Conservation (phyloP, 2,888 invertebrate genomes). For the Leptinotarsa rubiginosa region DNA sequence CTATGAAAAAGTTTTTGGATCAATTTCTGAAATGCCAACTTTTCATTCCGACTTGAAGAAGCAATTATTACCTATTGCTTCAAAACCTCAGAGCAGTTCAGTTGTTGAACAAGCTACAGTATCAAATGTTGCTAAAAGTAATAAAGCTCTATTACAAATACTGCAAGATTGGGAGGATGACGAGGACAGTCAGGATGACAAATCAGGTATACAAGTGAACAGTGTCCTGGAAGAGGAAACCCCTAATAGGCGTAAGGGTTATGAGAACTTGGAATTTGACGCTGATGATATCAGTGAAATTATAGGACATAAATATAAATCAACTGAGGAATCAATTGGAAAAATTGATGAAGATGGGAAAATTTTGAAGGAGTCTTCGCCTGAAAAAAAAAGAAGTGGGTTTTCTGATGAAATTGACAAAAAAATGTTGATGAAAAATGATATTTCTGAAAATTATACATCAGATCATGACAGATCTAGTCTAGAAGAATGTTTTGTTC, state of each 20-base stretch:
- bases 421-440: slow-evolving; percentile 17
- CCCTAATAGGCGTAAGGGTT: slow-evolving; percentile 18
- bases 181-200: slow-evolving; percentile 47
- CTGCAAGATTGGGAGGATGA: slow-evolving; percentile 53
- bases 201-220: slow-evolving; percentile 16
- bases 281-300: slow-evolving; percentile 32
- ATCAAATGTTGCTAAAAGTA: slow-evolving; percentile 33
- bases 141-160: slow-evolving; percentile 39
- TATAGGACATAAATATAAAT: slow-evolving; percentile 16
- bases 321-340: not conserved
- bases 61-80: not conserved
- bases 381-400: not conserved
- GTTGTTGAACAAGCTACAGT: not conserved
- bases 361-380: too few relatives aligned
- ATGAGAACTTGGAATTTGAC: slow-evolving; percentile 26
- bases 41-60: not conserved
- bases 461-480: not conserved
- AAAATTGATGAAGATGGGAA: not conserved
- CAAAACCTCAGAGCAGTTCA: not conserved
- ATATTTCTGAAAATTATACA: not conserved
- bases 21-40: slow-evolving; percentile 15
- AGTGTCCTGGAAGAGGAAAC: not conserved
- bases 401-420: slow-evolving; percentile 18
- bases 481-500: not conserved
- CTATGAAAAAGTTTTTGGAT: slow-evolving; percentile 28